These are phyloP conservation scores for Trissoscelio sp. DNA, from an alignment of 2,888 invertebrate species.

Conservation along the genomic window DNA sequence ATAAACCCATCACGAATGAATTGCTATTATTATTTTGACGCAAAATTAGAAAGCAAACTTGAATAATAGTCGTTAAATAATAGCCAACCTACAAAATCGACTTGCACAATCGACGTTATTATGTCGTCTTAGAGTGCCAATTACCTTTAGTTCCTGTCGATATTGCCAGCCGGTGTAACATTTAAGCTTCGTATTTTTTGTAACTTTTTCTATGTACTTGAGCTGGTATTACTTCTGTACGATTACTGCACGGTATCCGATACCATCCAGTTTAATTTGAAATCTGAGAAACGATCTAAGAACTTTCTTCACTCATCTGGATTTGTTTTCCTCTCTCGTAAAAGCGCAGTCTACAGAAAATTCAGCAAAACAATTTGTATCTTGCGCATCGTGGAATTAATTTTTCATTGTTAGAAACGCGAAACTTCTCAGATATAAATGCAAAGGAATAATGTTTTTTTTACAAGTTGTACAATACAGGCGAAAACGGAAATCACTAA, in stretches of 20 bases:
- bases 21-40: constrained; percentile 9
- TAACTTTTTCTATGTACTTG: background rate
- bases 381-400: background rate
- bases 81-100: constrained; percentile 14
- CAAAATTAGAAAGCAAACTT: constrained; percentile 31
- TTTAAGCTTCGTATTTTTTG: background rate
- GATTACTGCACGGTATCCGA: background rate
- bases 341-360: background rate
- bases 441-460: constrained; percentile 14
- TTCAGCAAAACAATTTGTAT: constrained; percentile 1
- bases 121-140: constrained; percentile 24
- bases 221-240: background rate
- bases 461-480: constrained; percentile 10
- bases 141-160: constrained; percentile 26
- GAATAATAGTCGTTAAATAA: constrained; percentile 31
- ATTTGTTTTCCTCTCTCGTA: background rate
- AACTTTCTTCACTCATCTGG: background rate
- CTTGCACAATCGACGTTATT: constrained; percentile 34
- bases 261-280: background rate
- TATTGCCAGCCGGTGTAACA: background rate
- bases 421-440: constrained; percentile 6
- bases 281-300: background rate
- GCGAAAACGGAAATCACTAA: constrained; percentile 34
- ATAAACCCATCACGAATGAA: constrained; percentile 2
- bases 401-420: background rate